Conservation (phyloP, 2,797 vertebrate genomes). For the Trachurus trachurus region DNA sequence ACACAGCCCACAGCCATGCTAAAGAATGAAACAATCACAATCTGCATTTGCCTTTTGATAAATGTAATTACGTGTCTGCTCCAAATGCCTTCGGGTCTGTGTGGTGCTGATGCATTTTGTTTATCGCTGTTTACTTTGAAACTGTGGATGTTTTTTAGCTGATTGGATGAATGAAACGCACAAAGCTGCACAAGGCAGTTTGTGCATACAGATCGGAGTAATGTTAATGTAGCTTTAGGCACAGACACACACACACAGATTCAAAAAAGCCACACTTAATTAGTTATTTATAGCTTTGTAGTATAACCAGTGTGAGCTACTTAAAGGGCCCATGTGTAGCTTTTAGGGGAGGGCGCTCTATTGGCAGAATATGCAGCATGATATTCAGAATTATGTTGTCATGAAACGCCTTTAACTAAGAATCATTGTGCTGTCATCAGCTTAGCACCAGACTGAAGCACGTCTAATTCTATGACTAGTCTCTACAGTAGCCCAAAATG, state of each 20-base stretch:
- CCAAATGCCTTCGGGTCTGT: slow-evolving; percentile 57
- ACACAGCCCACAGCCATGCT: slow-evolving; percentile 51
- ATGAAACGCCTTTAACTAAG: background rate
- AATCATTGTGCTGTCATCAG: background rate
- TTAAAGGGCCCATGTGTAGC: background rate
- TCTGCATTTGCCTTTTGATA: slow-evolving; percentile 62
- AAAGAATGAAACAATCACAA: slow-evolving; percentile 62
- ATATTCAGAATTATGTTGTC: background rate
- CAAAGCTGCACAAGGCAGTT: slow-evolving; percentile 23
- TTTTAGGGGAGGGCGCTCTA: background rate
- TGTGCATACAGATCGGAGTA: slow-evolving; percentile 38
- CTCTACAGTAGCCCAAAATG: background rate
- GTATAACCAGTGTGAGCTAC: background rate
- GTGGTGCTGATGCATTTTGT: slow-evolving; percentile 52
- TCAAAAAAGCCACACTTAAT: background rate
- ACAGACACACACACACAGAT: background rate
- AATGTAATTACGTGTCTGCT: slow-evolving; percentile 67
- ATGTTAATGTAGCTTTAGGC: slow-evolving; percentile 22
- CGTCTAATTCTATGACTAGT: background rate
- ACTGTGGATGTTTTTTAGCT: slow-evolving; percentile 49
- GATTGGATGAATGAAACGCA: slow-evolving; percentile 48
- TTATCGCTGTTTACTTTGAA: slow-evolving; percentile 58
- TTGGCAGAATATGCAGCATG: background rate
- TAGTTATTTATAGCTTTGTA: slow-evolving; percentile 3
- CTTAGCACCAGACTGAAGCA: background rate